Percentiles rank a stretch among this genome's conserved stretches.
These are phyloP conservation scores for Drosophila anomalata DNA, from an alignment of 2,888 invertebrate genomes.

Conservation along the genomic window DNA sequence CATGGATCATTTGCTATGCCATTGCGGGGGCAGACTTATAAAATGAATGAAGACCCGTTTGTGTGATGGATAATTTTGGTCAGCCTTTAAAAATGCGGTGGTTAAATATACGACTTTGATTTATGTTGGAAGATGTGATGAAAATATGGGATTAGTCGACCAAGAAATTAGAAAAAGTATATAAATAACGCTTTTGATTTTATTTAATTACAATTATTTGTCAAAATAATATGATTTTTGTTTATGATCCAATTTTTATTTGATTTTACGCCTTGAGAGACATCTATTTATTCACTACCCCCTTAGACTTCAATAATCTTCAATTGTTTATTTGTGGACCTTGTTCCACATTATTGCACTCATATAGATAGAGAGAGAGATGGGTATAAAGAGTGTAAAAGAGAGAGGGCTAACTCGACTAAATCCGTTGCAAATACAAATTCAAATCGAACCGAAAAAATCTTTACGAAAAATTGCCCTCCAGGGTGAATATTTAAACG, in stretches of 20 bases:
- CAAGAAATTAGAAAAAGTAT: slow-evolving; percentile 22
- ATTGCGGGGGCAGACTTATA: slow-evolving; percentile 28
- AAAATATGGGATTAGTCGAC: slow-evolving; percentile 15
- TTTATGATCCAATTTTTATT: background rate
- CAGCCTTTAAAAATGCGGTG: slow-evolving; percentile 10
- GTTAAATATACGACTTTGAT: slow-evolving; percentile 15
- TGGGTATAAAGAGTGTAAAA: background rate
- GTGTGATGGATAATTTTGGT: slow-evolving; percentile 59
- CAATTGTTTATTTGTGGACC: slow-evolving; percentile 50
- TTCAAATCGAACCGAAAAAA: slow-evolving; percentile 51
- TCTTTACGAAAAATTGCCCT: slow-evolving; percentile 55
- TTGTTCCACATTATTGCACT: slow-evolving; percentile 44
- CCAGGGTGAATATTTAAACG: slow-evolving; percentile 64
- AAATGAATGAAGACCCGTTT: slow-evolving; percentile 28
- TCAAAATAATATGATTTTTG: background rate
- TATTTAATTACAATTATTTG: slow-evolving; percentile 3
- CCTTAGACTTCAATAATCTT: slow-evolving; percentile 34
- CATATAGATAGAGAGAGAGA: slow-evolving; percentile 4
- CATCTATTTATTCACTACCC: background rate
- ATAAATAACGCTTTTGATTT: background rate
- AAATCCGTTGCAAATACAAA: slow-evolving; percentile 46
- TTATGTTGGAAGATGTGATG: slow-evolving; percentile 6
- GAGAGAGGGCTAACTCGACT: slow-evolving; percentile 17
- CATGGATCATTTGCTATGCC: slow-evolving; percentile 61
- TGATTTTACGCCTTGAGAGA: background rate